Evolutionary conservation across 1,140 invertebrate species (phyloP).

Genomic region (Anoplolepis gracilipes): DNA sequence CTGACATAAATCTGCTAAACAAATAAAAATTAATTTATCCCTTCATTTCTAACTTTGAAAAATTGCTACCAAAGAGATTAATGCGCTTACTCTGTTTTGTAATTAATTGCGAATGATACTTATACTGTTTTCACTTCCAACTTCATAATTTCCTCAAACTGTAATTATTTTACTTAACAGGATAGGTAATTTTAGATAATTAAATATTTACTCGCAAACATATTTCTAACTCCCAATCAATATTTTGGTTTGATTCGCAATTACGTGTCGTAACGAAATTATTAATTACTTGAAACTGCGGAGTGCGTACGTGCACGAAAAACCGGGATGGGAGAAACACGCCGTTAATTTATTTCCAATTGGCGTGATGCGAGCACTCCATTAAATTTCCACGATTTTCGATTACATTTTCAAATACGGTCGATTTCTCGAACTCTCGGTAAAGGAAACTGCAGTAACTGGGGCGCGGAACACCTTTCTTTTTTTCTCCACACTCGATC

Average conservation of each 20-base stretch:
- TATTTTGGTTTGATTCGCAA: not conserved
- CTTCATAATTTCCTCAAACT: not conserved
- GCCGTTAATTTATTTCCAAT: conserved; percentile 24
- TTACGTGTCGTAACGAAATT: conserved; percentile 7
- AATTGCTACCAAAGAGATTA: not conserved
- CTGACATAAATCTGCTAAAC: not conserved
- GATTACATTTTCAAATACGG: conserved; percentile 37
- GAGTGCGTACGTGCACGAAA: not conserved
- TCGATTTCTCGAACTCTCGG: not conserved
- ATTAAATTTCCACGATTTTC: conserved; percentile 15
- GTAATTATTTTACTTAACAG: conserved; percentile 15
- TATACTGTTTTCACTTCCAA: not conserved
- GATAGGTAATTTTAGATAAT: not conserved
- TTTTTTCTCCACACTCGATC: not conserved
- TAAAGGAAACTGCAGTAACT: conserved; percentile 26
- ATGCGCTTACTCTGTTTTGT: not conserved
- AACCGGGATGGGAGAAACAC: not conserved
- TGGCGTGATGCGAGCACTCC: not conserved
- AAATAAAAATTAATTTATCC: not conserved
- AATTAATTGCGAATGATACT: not conserved
- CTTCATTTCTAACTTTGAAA: not conserved
- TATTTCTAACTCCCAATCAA: conserved; percentile 6
- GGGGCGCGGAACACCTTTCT: conserved; percentile 26
- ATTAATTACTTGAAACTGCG: conserved; percentile 15
- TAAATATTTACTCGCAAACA: conserved; percentile 34